Base-by-base conservation (phyloP, 1,140 invertebrate genomes). In the Hirudo medicinalis region DNA sequence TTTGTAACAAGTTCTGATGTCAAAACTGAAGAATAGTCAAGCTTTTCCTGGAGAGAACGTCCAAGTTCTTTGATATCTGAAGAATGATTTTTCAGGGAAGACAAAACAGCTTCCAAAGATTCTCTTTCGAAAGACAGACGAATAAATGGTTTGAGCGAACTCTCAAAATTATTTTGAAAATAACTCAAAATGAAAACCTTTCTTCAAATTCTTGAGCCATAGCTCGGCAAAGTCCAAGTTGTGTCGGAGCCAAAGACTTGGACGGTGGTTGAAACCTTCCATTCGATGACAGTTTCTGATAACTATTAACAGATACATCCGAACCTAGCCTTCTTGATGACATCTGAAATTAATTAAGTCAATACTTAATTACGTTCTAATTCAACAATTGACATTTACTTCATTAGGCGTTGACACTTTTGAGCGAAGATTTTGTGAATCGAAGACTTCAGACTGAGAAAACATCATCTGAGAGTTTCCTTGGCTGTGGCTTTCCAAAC, bases 121-220 rank as follows among this genome's bases (percentile, higher is more conserved):
- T 63, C 57, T 63, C 57, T 63, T 22, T 13, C 43, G 43, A 49
- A 49, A 49, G 11, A 63, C 11, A 63, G 20, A 63, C 8, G 19
- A 63, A 19, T 8, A 63, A 32, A 11, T 20, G 11, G 22, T 63
- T 63, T 63, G 8, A 11, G 57, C 19, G 15, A 63, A 63, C 29
- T 4, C 8, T 63, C 22, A 63, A 63, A 63, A 32, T 25, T 63
- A 25, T n/a, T 63, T 63, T 15, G 0, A 63, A 63, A 63, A 32
- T 19, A 63, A 63, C 40, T 17, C 43, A 49, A n/a, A 19, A 6
- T 63, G 29, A 13, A 25, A 13, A 63, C 57, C 57, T 63, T 63
- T 63, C 57, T 63, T 63, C 57, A 25, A 63, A 63, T 63, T 63
- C 57, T 25, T 63, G 57, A 22, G 29, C 57, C 57, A 25, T 63